These are phyloP conservation scores for Trisateles emortualis DNA, from an alignment of 2,888 invertebrate species.

Conservation along the genomic window DNA sequence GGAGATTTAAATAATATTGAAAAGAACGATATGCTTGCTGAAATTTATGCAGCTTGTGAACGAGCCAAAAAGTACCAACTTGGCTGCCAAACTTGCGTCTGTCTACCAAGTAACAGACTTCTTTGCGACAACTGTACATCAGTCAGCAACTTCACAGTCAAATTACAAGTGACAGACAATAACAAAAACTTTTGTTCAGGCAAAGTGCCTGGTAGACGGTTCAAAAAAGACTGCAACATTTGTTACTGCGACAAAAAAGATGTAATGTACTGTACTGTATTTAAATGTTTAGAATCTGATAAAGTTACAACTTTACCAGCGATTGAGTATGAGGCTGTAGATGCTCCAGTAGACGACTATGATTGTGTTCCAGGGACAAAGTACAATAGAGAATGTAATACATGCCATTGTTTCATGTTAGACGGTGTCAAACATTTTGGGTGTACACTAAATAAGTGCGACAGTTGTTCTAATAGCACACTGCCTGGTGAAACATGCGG, in stretches of 20 bases:
- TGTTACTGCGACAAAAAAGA: constrained; percentile 81
- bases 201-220: constrained; percentile 60
- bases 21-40: constrained; percentile 37
- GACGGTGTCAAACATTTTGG: constrained; percentile 63
- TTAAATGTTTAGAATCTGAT: constrained; percentile 57
- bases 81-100: constrained; percentile 84
- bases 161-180: neutral
- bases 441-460: constrained; percentile 72
- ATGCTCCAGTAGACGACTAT: constrained; percentile 46
- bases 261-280: constrained; percentile 74
- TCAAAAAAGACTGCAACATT: constrained; percentile 81
- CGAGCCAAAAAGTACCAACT: constrained; percentile 71
- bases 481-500: constrained; percentile 14
- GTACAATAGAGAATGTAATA: constrained; percentile 69
- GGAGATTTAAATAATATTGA: constrained; percentile 9
- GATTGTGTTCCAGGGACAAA: constrained; percentile 62
- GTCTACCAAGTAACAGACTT: constrained; percentile 79
- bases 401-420: constrained; percentile 62
- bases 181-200: constrained; percentile 40
- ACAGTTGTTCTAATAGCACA: neutral
- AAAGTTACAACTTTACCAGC: constrained; percentile 21
- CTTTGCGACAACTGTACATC: constrained; percentile 72
- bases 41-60: constrained; percentile 72
- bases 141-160: neutral
- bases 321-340: constrained; percentile 13